Conservation (phyloP, 2,797 vertebrate species). For the Miichthys miiuy region DNA sequence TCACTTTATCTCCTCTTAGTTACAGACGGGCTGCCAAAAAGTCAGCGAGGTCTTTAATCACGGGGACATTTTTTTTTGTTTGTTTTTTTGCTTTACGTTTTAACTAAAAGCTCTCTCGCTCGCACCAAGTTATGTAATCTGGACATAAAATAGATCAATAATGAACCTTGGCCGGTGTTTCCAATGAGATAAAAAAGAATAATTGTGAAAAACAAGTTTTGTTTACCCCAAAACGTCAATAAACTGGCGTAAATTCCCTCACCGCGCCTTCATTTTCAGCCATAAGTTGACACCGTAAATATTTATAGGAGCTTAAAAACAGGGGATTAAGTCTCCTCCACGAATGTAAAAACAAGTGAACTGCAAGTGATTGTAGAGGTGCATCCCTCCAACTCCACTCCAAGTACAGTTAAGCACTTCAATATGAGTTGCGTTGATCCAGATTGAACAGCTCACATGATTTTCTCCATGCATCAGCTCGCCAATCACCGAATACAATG, state of each 20-base stretch:
- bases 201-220: conserved; percentile 11
- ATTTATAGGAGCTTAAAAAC: conserved; percentile 48
- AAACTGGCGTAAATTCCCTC: conserved; percentile 1
- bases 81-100: conserved; percentile 33
- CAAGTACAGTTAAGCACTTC: conserved; percentile 70
- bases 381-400: conserved; percentile 16
- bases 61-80: neutral
- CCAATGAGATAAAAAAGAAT: conserved; percentile 9
- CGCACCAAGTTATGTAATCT: conserved; percentile 66
- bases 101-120: conserved; percentile 45
- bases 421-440: conserved; percentile 66
- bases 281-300: conserved; percentile 40
- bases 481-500: conserved; percentile 80
- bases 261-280: neutral
- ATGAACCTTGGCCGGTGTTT: conserved; percentile 11
- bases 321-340: conserved; percentile 31
- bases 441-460: conserved; percentile 77
- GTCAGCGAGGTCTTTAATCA: conserved; percentile 29
- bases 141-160: conserved; percentile 49
- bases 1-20: conserved; percentile 53
- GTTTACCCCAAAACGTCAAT: conserved; percentile 6
- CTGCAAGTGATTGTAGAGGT: conserved; percentile 26
- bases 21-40: conserved; percentile 29
- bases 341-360: conserved; percentile 41
- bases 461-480: conserved; percentile 72